Percentiles rank a stretch among this genome's conserved stretches.
Evolutionary conservation across 2,888 invertebrate species (phyloP).

Genomic region (Leptopilina drosophilae): DNA sequence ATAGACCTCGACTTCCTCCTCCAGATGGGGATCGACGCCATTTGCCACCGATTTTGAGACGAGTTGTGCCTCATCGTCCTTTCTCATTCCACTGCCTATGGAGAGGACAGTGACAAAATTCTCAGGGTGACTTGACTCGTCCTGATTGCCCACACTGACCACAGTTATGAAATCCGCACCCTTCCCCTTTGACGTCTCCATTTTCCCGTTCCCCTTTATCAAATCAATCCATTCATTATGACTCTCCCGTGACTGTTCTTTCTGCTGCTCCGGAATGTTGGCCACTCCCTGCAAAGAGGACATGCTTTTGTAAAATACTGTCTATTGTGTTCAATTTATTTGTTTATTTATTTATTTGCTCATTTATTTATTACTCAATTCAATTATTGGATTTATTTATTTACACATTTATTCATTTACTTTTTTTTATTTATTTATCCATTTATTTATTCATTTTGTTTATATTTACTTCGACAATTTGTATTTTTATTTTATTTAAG

Average conservation of each 20-base stretch:
- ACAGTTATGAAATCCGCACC: constrained; percentile 80
- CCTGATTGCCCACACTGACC: constrained; percentile 77
- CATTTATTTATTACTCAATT: too few relatives aligned
- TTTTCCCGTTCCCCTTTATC: constrained; percentile 56
- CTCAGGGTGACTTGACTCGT: constrained; percentile 47
- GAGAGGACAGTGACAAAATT: constrained; percentile 82
- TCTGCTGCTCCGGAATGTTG: constrained; percentile 61
- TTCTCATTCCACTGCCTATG: constrained; percentile 78
- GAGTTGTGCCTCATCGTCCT: constrained; percentile 58
- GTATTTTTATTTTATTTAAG: too few relatives aligned
- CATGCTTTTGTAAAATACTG: constrained; percentile 38
- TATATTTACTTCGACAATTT: too few relatives aligned
- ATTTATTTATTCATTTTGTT: too few relatives aligned
- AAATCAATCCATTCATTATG: constrained; percentile 64
- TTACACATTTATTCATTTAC: too few relatives aligned
- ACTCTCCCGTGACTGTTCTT: constrained; percentile 56
- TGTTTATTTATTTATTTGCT: background rate
- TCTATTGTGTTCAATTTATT: background rate
- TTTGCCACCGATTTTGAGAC: constrained; percentile 46
- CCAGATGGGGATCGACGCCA: constrained; percentile 75
- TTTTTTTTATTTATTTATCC: too few relatives aligned
- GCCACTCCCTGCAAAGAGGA: constrained; percentile 68
- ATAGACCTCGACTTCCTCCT: constrained; percentile 88
- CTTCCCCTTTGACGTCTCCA: constrained; percentile 62
- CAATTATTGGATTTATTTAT: too few relatives aligned